Percentiles rank a stretch among this genome's conserved stretches.
Conservation (phyloP, 2,888 invertebrate species). For the Pachymerium ferrugineum region DNA sequence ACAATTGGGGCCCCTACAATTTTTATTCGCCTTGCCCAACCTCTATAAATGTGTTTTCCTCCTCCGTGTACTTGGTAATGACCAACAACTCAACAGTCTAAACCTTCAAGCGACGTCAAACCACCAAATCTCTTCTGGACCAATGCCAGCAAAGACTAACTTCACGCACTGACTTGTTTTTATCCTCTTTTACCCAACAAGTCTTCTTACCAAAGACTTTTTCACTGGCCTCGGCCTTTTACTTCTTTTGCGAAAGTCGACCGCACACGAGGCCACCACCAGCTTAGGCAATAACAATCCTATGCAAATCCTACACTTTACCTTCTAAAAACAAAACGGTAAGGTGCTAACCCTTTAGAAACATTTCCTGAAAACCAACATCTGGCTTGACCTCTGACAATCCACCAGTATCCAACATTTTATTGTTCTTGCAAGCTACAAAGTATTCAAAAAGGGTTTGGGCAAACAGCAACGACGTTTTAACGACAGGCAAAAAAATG, state of each 20-base stretch:
- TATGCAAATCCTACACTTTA: background rate
- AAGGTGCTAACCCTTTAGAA: slow-evolving; percentile 11
- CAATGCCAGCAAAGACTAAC: background rate
- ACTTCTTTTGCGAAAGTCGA: background rate
- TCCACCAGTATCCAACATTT: background rate
- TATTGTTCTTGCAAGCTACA: no score
- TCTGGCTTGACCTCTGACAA: no score
- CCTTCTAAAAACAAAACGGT: background rate
- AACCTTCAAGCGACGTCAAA: slow-evolving; percentile 4
- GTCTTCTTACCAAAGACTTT: background rate
- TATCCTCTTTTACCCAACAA: background rate
- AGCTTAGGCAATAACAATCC: background rate
- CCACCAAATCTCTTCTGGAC: slow-evolving; percentile 19
- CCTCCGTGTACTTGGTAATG: slow-evolving; percentile 9
- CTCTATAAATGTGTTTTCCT: background rate
- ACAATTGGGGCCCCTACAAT: background rate
- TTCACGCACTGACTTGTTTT: slow-evolving; percentile 13
- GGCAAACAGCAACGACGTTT: background rate
- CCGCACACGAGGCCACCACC: background rate
- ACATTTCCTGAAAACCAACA: background rate
- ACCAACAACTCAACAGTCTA: slow-evolving; percentile 5
- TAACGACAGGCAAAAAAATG: background rate
- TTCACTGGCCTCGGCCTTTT: slow-evolving; percentile 9
- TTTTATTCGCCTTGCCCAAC: background rate
- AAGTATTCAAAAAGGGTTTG: background rate